Percentiles rank a stretch among this genome's conserved stretches.
Conservation (phyloP, 2,113 vertebrate genomes). For the Beaufortia kweichowensis region DNA sequence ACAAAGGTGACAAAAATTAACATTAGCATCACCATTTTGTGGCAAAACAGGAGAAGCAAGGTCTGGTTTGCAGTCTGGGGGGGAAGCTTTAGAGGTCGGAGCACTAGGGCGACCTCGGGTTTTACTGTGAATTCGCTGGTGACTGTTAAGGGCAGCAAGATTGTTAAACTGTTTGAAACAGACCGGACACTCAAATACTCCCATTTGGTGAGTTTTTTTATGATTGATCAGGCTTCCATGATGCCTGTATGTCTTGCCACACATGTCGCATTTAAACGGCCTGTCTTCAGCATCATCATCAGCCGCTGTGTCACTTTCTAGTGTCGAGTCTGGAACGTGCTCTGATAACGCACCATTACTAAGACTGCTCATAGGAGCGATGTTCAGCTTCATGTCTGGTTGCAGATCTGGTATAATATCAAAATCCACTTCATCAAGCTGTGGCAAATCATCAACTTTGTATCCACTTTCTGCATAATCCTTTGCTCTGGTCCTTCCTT, state of each 20-base stretch:
- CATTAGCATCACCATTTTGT: conserved; percentile 61
- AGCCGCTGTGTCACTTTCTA: conserved; percentile 50
- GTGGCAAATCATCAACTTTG: conserved; percentile 53
- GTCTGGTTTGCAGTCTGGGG: conserved; percentile 47
- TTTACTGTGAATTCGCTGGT: conserved; percentile 82
- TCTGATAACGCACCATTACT: conserved; percentile 61
- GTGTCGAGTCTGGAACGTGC: conserved; percentile 48
- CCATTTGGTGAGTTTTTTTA: conserved; percentile 84
- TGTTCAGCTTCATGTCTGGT: conserved; percentile 45
- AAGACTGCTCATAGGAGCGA: conserved; percentile 54
- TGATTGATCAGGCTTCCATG: conserved; percentile 87
- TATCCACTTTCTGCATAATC: conserved; percentile 43
- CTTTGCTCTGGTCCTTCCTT: conserved; percentile 51
- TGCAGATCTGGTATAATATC: conserved; percentile 47
- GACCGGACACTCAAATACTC: conserved; percentile 81
- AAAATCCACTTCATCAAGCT: conserved; percentile 49
- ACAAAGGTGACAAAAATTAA: conserved; percentile 76
- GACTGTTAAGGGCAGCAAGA: conserved; percentile 84
- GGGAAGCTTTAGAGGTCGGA: conserved; percentile 38
- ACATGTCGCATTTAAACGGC: conserved; percentile 79
- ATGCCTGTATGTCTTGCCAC: conserved; percentile 86
- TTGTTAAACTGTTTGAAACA: conserved; percentile 86
- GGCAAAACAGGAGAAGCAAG: conserved; percentile 54
- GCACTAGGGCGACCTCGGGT: conserved; percentile 54
- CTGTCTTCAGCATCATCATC: conserved; percentile 60